phyloP scores from a whole-genome alignment of 2,113 vertebrate species.

The Microcebus lehilahytsara region DNA sequence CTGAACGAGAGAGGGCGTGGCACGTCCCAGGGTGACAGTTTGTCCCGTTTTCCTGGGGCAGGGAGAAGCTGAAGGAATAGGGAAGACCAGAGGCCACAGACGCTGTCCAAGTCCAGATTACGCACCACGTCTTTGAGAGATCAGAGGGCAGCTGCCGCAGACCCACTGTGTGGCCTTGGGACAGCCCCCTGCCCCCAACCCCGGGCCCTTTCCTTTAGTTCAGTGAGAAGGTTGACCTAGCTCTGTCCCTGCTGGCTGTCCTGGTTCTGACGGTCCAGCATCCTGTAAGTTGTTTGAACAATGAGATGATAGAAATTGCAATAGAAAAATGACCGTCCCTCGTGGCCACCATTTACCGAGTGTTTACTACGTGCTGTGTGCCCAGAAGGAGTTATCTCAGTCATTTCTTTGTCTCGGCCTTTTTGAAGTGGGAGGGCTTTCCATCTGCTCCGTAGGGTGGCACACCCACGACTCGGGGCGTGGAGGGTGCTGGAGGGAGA shows the following conservation, averaged over 20 bases:
- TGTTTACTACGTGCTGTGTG: not conserved
- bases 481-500: not conserved
- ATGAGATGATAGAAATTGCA: too few species aligned
- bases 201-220: not conserved
- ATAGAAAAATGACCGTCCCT: not conserved
- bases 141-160: not conserved
- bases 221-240: not conserved
- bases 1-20: fast-evolving
- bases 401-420: not conserved
- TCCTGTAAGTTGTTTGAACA: not conserved
- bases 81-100: not conserved
- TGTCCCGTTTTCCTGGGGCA: not conserved
- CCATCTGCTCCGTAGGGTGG: not conserved
- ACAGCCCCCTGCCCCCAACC: too few species aligned
- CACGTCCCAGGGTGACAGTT: not conserved
- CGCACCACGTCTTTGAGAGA: fast-evolving
- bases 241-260: not conserved
- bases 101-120: too few species aligned
- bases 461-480: not conserved
- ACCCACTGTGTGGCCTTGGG: not conserved
- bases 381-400: not conserved
- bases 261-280: not conserved
- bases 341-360: not conserved
- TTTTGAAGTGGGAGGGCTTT: too few species aligned
- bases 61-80: too few species aligned